These are phyloP conservation scores for Heterochromis multidens DNA, from an alignment of 2,113 vertebrate genomes.

Conservation along the genomic window DNA sequence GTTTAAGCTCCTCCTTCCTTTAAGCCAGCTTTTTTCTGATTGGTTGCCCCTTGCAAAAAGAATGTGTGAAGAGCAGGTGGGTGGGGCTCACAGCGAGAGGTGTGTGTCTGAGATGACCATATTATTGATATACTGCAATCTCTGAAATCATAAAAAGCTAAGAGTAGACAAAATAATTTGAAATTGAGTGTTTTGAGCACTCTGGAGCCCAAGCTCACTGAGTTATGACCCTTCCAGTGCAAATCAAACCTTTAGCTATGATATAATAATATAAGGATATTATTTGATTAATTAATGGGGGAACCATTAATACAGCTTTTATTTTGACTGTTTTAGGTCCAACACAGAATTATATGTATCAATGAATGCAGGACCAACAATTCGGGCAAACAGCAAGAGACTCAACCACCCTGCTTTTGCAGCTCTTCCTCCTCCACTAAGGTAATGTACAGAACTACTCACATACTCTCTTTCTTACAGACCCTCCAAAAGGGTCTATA, in stretches of 20 bases:
- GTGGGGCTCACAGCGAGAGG: neutral
- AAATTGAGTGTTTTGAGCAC: neutral
- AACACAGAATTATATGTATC: slow-evolving; percentile 36
- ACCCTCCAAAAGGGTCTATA: too few species aligned
- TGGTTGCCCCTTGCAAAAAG: neutral
- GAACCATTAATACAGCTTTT: neutral
- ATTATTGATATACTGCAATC: neutral
- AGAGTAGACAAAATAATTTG: neutral
- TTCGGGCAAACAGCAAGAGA: slow-evolving; percentile 49
- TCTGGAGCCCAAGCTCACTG: neutral
- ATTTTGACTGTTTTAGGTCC: slow-evolving; percentile 14
- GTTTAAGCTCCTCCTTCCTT: too few species aligned
- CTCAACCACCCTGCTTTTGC: slow-evolving; percentile 65
- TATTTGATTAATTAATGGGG: neutral
- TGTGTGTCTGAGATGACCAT: neutral
- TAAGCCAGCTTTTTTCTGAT: neutral
- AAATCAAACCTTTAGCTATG: neutral
- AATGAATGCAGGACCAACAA: slow-evolving; percentile 39
- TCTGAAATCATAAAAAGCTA: neutral
- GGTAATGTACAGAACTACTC: slow-evolving; percentile 29
- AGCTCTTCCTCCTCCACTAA: slow-evolving; percentile 68
- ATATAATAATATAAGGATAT: too few species aligned
- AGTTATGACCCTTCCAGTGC: neutral
- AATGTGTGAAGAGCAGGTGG: too few species aligned
- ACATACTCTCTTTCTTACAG: neutral